Evolutionary conservation across 2,113 vertebrate genomes (phyloP), one percentile per base, ranked within the genome.

Genomic region (Ploceus nigricollis): DNA sequence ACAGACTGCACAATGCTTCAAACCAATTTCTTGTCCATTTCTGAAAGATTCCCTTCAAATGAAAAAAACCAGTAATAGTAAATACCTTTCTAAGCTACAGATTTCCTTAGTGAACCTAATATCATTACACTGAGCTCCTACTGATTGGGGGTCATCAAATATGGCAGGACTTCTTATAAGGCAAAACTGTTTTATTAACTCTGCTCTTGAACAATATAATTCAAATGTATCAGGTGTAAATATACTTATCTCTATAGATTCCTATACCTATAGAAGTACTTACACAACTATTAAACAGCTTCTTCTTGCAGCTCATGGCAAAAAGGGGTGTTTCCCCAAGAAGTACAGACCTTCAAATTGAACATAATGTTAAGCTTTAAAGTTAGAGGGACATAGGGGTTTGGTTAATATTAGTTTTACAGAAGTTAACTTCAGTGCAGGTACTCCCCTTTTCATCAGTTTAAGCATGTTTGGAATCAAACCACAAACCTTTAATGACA

Each of bases 1-100:
- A 20, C 47, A 82, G 71, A 76, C 63, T 85, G 57, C 47, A 86
- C 84, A 93, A 57, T 53, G 57, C 45, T 91, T 82, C 48, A 65
- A 69, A 88, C 75, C 70, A 90, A 88, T 95, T 80, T 96, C 42
- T 70, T 82, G 27, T 66, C 63, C 11, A 80, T 90, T 95, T 88
- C 78, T 88, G 82, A 93, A 65, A 83, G 63, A 94, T 61, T 68
- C 14, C 17, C 15, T 57, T 45, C 87, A 89, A 86, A 10, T 63
- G 81, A 76, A 94, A 82, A 9, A 76, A 80, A 64, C 51, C 19
- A 89, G 58, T 73, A 72, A 69, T 22, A 88, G n/a, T 72, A 91
- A 95, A 85, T 73, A 73, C 11, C 40, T 85, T 73, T 73, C 45
- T 77, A 83, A 90, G 68, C 15, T 44, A 39, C 24, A 72, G 31